These are phyloP conservation scores for Pterobdella sp. DNA, from an alignment of 2,888 invertebrate genomes.

Conservation along the genomic window DNA sequence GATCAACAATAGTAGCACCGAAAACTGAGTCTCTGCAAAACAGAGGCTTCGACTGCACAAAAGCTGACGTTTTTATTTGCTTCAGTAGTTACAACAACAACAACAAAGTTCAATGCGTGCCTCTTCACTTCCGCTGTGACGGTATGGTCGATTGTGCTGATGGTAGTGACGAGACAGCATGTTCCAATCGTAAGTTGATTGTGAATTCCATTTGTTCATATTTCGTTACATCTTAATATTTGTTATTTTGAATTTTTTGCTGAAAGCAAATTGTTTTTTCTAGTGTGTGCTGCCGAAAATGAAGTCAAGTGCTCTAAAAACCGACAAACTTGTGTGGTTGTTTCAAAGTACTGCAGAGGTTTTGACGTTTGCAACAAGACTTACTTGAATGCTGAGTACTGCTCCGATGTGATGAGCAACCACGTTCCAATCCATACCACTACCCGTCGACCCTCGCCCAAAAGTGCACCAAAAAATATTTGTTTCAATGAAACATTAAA, in stretches of 20 bases:
- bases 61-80: background rate
- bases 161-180: conserved; percentile 14
- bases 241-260: background rate
- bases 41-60: background rate
- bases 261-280: background rate
- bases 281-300: background rate
- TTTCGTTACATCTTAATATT: background rate
- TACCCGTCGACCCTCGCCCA: background rate
- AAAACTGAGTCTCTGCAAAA: background rate
- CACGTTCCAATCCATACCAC: background rate
- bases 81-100: background rate
- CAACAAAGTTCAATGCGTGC: background rate
- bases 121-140: background rate
- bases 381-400: background rate
- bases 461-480: background rate
- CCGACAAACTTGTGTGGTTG: background rate
- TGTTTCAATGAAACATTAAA: background rate
- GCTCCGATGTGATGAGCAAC: conserved; percentile 3
- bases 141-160: conserved; percentile 15
- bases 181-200: background rate
- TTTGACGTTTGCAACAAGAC: background rate
- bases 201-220: background rate
- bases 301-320: background rate
- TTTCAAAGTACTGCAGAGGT: conserved; percentile 6
- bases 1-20: background rate